Conservation (phyloP, 2,888 invertebrate species). For the Drosophila fulvimacula region DNA sequence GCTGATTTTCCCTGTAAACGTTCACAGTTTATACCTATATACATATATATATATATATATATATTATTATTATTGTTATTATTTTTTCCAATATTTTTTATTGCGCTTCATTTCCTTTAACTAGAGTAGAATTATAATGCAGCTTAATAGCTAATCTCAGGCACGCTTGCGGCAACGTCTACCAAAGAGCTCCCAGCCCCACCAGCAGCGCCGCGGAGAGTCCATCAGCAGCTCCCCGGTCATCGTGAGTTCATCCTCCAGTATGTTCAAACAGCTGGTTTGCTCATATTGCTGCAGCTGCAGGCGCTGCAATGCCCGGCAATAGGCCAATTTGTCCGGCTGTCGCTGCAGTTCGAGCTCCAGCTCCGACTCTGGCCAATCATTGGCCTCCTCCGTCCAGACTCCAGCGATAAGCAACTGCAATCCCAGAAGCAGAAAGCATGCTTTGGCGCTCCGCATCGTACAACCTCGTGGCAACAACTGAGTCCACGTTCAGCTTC, state of each 20-base stretch:
- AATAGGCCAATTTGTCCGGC: slow-evolving; percentile 57
- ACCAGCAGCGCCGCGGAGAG: slow-evolving; percentile 40
- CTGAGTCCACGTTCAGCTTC: slow-evolving; percentile 10
- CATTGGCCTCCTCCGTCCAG: slow-evolving; percentile 18
- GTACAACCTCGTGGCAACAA: slow-evolving; percentile 19
- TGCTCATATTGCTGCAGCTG: slow-evolving; percentile 23
- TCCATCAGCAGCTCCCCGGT: slow-evolving; percentile 60
- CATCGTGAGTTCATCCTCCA: slow-evolving; percentile 36
- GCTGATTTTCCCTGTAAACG: background rate
- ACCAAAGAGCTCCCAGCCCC: slow-evolving; percentile 49
- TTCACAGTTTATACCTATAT: background rate
- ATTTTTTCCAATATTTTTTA: too few relatives aligned
- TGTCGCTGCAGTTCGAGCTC: slow-evolving; percentile 31
- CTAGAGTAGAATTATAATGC: background rate
- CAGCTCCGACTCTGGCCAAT: slow-evolving; percentile 21
- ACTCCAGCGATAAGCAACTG: slow-evolving; percentile 14
- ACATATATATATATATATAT: too few relatives aligned
- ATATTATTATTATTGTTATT: background rate
- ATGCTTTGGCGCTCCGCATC: slow-evolving; percentile 26
- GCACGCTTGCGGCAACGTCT: slow-evolving; percentile 58
- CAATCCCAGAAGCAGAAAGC: slow-evolving; percentile 9
- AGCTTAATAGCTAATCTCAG: background rate
- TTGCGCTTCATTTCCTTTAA: background rate
- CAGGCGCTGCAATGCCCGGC: slow-evolving; percentile 47
- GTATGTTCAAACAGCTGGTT: slow-evolving; percentile 38